A percentile compares a stretch with the other conserved stretches of the same genome.
phyloP scores from a whole-genome alignment of 2,113 vertebrate species.

The Pyrgilauda ruficollis region DNA sequence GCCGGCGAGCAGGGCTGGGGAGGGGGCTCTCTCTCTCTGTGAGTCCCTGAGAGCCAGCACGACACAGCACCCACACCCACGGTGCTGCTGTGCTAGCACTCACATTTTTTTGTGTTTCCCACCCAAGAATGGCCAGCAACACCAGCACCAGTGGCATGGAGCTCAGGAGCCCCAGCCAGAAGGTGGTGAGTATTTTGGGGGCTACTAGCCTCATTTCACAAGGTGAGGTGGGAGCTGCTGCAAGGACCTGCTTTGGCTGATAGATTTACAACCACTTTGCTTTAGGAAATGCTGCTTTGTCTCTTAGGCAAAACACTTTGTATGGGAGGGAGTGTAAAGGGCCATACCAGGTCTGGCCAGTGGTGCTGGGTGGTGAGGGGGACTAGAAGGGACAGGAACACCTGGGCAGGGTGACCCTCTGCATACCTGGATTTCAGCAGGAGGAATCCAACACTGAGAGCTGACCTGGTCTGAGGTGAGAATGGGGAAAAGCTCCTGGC shows the following conservation, averaged over 20 bases:
- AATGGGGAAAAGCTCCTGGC: neutral
- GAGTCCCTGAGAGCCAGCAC: accelerated
- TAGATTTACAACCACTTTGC: neutral
- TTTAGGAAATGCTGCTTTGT: neutral
- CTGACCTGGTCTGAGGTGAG: neutral
- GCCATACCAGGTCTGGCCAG: neutral
- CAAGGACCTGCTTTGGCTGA: neutral
- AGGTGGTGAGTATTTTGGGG: slow-evolving; percentile 73
- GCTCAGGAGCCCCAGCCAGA: slow-evolving; percentile 39
- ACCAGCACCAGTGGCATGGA: slow-evolving; percentile 66
- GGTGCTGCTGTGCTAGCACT: neutral
- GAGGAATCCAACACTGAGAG: accelerated
- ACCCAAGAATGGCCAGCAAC: slow-evolving; percentile 75
- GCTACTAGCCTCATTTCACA: neutral
- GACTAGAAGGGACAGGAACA: neutral
- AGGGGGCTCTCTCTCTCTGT: neutral
- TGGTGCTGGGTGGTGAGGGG: neutral
- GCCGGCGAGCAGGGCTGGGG: neutral
- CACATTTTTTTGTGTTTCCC: slow-evolving; percentile 16
- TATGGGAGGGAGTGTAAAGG: neutral
- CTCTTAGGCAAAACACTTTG: neutral
- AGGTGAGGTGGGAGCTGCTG: neutral
- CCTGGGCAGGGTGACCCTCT: neutral
- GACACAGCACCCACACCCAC: neutral
- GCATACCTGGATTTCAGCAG: neutral